phyloP scores from a whole-genome alignment of 2,888 invertebrate species.

The Eilema depressum region DNA sequence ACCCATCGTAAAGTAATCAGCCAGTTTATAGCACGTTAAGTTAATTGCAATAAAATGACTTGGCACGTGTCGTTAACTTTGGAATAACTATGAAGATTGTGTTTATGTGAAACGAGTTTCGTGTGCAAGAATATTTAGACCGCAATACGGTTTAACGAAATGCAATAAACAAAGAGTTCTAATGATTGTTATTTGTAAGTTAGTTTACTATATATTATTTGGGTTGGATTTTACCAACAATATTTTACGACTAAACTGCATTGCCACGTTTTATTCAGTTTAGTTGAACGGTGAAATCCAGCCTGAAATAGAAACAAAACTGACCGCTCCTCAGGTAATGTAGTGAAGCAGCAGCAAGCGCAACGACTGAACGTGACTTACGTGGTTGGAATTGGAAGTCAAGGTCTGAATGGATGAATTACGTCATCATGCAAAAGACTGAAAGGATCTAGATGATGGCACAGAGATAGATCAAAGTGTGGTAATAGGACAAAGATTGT shows the following conservation, averaged over 20 bases:
- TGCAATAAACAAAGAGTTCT: neutral
- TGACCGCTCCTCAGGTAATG: no score
- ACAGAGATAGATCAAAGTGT: no score
- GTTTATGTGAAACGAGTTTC: constrained; percentile 12
- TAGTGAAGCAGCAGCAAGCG: no score
- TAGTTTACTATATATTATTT: no score
- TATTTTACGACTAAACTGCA: no score
- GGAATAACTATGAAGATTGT: constrained; percentile 33
- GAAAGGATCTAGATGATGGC: no score
- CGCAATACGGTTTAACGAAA: neutral
- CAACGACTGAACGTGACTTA: no score
- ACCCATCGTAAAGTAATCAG: constrained; percentile 70
- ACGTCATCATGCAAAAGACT: no score
- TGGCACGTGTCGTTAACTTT: constrained; percentile 64
- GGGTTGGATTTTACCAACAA: neutral
- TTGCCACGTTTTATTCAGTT: neutral
- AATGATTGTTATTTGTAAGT: neutral
- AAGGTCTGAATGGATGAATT: no score
- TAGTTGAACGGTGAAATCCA: neutral
- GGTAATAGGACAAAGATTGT: no score
- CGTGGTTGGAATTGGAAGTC: no score
- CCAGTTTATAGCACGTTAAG: constrained; percentile 65
- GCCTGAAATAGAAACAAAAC: neutral
- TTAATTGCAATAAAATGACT: constrained; percentile 58
- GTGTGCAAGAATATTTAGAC: neutral